phyloP scores from a whole-genome alignment of 2,797 vertebrate species.

The Tauraco hartlaubi region DNA sequence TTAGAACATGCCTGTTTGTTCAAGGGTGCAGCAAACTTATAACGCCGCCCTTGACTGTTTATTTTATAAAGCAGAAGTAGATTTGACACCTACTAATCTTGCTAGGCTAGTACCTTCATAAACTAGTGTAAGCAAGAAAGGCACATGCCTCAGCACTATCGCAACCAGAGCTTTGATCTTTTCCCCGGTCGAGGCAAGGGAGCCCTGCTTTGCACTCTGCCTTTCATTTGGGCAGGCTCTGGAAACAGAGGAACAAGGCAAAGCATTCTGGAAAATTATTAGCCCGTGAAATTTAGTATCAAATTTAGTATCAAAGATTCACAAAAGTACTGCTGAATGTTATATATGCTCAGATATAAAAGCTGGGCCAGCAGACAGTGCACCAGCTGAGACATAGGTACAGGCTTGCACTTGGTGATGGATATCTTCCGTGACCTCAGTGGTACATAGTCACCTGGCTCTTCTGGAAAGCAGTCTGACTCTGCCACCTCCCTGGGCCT shows the following conservation, averaged over 20 bases:
- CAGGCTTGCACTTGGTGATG: not conserved
- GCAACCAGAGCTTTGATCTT: not conserved
- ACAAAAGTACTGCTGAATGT: not conserved
- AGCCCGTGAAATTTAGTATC: not conserved
- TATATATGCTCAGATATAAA: not conserved
- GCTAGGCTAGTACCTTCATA: not conserved
- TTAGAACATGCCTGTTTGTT: not conserved
- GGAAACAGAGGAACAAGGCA: not conserved
- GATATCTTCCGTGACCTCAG: not conserved
- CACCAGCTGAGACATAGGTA: not conserved
- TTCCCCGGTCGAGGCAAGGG: not conserved
- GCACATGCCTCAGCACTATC: not conserved
- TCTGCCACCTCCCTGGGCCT: not conserved
- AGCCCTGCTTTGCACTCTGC: not conserved
- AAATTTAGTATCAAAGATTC: not conserved
- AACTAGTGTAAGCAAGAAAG: not conserved
- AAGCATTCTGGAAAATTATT: constrained; percentile 9
- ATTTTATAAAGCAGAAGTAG: not conserved
- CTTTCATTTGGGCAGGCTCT: not conserved
- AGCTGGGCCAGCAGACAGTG: not conserved
- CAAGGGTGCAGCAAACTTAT: not conserved
- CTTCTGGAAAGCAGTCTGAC: not conserved
- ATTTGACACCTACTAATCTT: not conserved
- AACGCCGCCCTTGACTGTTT: not conserved
- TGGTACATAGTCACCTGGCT: not conserved